Conservation (phyloP, 2,888 invertebrate species). For the Pherbina coryleti region DNA sequence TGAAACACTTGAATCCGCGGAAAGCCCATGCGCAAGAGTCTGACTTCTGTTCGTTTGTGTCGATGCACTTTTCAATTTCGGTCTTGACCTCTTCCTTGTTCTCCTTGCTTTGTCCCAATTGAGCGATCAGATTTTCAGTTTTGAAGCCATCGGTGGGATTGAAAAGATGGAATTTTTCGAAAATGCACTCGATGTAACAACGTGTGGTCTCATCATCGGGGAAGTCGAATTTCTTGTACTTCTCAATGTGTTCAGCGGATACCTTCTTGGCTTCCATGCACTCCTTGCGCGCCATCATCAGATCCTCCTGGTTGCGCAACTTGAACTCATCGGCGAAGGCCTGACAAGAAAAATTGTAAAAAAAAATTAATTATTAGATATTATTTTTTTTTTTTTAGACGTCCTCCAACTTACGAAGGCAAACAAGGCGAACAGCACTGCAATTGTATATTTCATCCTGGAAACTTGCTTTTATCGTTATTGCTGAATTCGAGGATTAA, state of each 20-base stretch:
- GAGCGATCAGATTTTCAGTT: conserved; percentile 65
- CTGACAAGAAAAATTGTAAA: conserved; percentile 46
- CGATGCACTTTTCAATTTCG: conserved; percentile 66
- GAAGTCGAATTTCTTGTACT: conserved; percentile 68
- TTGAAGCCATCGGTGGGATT: conserved; percentile 66
- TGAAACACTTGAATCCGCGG: conserved; percentile 69
- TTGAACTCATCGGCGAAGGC: conserved; percentile 64
- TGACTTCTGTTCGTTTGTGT: conserved; percentile 66
- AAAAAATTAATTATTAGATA: background rate
- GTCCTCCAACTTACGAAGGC: conserved; percentile 62
- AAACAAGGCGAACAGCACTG: conserved; percentile 62
- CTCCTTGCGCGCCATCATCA: conserved; percentile 64
- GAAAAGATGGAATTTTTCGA: conserved; percentile 68
- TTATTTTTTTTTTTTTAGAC: no score
- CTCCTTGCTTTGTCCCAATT: conserved; percentile 65
- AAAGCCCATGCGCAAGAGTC: conserved; percentile 66
- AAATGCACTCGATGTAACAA: conserved; percentile 68
- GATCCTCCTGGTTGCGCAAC: conserved; percentile 65
- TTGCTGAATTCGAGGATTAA: background rate
- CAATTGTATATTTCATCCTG: conserved; percentile 65
- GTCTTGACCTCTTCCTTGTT: conserved; percentile 64
- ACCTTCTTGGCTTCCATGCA: conserved; percentile 65
- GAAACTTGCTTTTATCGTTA: conserved; percentile 14
- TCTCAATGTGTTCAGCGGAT: conserved; percentile 63
- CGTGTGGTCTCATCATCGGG: conserved; percentile 68